These are phyloP conservation scores for Drosophila borealis DNA, from an alignment of 2,888 invertebrate genomes.

Conservation along the genomic window DNA sequence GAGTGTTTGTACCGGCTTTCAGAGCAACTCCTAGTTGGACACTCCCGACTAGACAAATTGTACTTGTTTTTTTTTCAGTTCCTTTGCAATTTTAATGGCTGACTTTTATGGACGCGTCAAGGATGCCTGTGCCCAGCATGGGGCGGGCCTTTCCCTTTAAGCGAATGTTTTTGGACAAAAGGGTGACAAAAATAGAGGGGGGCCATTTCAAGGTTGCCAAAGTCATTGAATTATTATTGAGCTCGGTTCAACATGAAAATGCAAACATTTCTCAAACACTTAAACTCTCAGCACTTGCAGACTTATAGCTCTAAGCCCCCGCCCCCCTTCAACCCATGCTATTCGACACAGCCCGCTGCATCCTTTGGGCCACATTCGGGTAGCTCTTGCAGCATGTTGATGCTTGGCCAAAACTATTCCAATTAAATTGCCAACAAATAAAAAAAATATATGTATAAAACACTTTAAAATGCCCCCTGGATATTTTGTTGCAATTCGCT, in stretches of 20 bases:
- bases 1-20: too few species aligned
- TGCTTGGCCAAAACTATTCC: conserved; percentile 70
- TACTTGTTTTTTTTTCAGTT: conserved; percentile 17
- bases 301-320: conserved; percentile 5
- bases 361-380: conserved; percentile 13
- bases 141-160: too few species aligned
- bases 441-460: conserved; percentile 32
- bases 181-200: conserved; percentile 1
- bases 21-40: too few species aligned
- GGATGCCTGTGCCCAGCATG: conserved; percentile 25
- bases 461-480: conserved; percentile 44
- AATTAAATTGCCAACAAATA: conserved; percentile 58
- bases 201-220: conserved; percentile 36
- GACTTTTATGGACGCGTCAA: conserved; percentile 62
- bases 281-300: not conserved
- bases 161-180: not conserved
- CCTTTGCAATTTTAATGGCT: conserved; percentile 61
- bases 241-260: conserved; percentile 8
- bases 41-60: too few species aligned
- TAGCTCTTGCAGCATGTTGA: conserved; percentile 44
- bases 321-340: not conserved
- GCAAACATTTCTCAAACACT: conserved; percentile 19
- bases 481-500: conserved; percentile 39
- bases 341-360: not conserved
- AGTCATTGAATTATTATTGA: conserved; percentile 30